phyloP scores from a whole-genome alignment of 2,888 invertebrate species.

The Xylota segnis region DNA sequence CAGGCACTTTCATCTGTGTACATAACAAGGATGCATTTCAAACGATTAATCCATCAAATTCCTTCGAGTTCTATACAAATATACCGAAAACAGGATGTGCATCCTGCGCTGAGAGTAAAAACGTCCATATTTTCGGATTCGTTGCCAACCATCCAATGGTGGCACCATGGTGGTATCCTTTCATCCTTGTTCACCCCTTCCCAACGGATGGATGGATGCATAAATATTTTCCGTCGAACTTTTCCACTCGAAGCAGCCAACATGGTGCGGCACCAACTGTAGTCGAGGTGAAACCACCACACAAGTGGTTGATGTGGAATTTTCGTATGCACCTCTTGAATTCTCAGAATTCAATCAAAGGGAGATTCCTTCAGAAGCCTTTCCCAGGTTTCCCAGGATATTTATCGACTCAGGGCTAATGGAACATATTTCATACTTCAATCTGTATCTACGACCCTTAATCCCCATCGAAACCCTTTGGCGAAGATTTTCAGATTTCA shows the following conservation, averaged over 20 bases:
- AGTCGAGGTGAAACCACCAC: conserved; percentile 4
- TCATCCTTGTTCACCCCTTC: neutral
- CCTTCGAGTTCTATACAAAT: neutral
- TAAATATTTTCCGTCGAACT: conserved; percentile 7
- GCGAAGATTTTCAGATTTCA: neutral
- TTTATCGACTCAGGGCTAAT: neutral
- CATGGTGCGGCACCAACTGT: neutral
- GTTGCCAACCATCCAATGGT: neutral
- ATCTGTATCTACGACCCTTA: neutral
- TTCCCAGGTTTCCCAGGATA: too few species aligned
- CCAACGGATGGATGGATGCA: neutral
- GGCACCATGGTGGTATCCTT: neutral
- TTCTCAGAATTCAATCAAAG: conserved; percentile 4
- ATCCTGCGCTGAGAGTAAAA: neutral
- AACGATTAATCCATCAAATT: neutral
- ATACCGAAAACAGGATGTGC: neutral
- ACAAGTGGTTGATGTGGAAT: conserved; percentile 1
- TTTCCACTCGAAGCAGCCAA: conserved; percentile 10
- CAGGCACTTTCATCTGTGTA: neutral
- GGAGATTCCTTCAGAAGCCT: neutral
- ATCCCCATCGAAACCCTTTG: neutral
- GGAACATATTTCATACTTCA: neutral
- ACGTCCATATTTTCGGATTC: neutral
- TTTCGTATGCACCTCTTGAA: conserved; percentile 3
- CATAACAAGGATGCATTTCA: neutral